These are phyloP conservation scores for Poeciliopsis presidionis DNA, from an alignment of 2,797 vertebrate genomes.

Conservation along the genomic window DNA sequence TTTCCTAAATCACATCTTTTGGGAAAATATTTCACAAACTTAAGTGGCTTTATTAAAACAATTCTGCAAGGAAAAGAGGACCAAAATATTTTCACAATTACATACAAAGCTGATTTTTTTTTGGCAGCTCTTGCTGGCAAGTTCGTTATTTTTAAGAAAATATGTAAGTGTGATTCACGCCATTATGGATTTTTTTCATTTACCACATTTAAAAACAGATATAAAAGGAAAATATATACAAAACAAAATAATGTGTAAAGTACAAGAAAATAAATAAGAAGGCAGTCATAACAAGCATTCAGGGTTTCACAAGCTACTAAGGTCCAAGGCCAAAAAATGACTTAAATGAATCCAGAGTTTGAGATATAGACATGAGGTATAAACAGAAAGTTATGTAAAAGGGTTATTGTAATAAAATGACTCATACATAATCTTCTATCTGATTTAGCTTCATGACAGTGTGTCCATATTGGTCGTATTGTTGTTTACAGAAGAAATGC, in stretches of 20 bases:
- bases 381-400: constrained; percentile 3
- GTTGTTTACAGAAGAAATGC: not conserved
- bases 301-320: not conserved
- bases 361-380: not conserved
- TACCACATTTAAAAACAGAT: not conserved
- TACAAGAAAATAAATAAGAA: not conserved
- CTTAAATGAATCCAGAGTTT: not conserved
- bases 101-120: not conserved
- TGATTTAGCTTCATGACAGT: not conserved
- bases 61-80: not conserved
- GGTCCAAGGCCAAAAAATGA: not conserved
- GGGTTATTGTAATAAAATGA: not conserved
- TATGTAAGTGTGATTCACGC: no score
- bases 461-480: constrained; percentile 2
- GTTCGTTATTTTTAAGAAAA: no score
- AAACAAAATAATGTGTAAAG: not conserved
- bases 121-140: not conserved
- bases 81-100: not conserved
- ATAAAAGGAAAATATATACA: not conserved
- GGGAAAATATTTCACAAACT: not conserved
- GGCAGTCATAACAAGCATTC: not conserved
- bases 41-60: not conserved
- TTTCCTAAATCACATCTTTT: not conserved
- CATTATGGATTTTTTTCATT: no score
- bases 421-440: not conserved